These are phyloP conservation scores for Hippocampus barbouri DNA, from an alignment of 2,113 vertebrate genomes.

Conservation along the genomic window DNA sequence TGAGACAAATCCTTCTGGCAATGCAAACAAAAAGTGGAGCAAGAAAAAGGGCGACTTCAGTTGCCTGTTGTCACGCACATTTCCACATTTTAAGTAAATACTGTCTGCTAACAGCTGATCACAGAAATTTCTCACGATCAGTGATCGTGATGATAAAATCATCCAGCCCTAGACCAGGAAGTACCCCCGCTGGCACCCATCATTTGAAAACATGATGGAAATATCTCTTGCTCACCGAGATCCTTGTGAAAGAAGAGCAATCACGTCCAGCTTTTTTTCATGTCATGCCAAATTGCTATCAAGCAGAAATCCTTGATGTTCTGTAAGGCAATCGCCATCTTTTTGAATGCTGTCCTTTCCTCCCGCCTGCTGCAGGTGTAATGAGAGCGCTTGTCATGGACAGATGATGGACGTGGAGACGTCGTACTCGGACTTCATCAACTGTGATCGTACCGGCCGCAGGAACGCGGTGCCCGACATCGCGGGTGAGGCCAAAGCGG, in stretches of 20 bases:
- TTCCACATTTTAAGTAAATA: too few species aligned
- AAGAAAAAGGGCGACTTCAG: too few species aligned
- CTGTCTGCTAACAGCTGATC: too few species aligned
- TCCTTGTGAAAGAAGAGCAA: not conserved
- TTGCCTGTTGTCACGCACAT: too few species aligned
- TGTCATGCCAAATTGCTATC: not conserved
- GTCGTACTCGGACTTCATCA: slow-evolving; percentile 92
- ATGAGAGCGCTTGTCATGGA: slow-evolving; percentile 76
- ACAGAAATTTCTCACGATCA: too few species aligned
- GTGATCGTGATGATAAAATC: not conserved
- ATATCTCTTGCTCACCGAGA: not conserved
- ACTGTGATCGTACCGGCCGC: slow-evolving; percentile 89
- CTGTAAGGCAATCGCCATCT: too few species aligned
- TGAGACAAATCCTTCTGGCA: too few species aligned
- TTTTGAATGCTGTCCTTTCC: not conserved
- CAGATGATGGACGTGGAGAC: slow-evolving; percentile 94
- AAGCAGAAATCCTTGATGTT: not conserved
- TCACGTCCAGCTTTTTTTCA: not conserved
- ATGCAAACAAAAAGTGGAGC: too few species aligned
- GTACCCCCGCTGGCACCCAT: not conserved
- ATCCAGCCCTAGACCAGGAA: not conserved
- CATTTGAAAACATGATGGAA: not conserved
- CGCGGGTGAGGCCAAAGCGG: slow-evolving; percentile 66
- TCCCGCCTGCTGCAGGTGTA: slow-evolving; percentile 59
- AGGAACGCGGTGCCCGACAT: slow-evolving; percentile 95